A percentile compares a stretch with the other conserved stretches of the same genome.
These are phyloP conservation scores for Zosterops lateralis DNA, from an alignment of 2,113 vertebrate genomes.

Conservation along the genomic window DNA sequence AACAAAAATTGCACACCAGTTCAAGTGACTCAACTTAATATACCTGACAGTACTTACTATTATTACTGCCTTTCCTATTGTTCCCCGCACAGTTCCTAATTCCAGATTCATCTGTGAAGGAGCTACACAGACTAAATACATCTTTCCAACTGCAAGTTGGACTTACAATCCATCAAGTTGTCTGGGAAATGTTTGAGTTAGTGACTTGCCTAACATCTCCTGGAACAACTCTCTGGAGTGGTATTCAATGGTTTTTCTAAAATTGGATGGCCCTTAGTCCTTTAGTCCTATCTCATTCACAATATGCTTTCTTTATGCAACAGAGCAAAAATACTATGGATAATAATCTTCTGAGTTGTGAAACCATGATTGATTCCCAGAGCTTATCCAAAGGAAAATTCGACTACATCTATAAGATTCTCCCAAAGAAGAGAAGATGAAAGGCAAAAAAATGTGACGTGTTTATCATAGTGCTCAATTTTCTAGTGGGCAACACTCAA, in stretches of 20 bases:
- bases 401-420: background rate
- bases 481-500: background rate
- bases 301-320: background rate
- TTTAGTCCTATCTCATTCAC: background rate
- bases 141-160: background rate
- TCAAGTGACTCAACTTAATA: background rate
- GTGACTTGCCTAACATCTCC: background rate
- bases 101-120: background rate
- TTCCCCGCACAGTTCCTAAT: background rate
- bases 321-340: background rate
- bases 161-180: background rate
- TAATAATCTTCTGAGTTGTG: background rate
- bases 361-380: background rate
- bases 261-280: background rate
- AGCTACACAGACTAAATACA: background rate
- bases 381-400: background rate
- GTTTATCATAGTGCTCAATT: background rate
- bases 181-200: background rate
- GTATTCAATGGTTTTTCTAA: background rate
- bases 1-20: background rate
- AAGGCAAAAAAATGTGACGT: background rate
- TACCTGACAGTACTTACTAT: background rate
- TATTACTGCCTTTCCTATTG: background rate
- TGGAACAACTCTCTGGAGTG: background rate
- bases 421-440: background rate